phyloP scores from a whole-genome alignment of 2,888 invertebrate species.

The Acanthosepion esculentum region DNA sequence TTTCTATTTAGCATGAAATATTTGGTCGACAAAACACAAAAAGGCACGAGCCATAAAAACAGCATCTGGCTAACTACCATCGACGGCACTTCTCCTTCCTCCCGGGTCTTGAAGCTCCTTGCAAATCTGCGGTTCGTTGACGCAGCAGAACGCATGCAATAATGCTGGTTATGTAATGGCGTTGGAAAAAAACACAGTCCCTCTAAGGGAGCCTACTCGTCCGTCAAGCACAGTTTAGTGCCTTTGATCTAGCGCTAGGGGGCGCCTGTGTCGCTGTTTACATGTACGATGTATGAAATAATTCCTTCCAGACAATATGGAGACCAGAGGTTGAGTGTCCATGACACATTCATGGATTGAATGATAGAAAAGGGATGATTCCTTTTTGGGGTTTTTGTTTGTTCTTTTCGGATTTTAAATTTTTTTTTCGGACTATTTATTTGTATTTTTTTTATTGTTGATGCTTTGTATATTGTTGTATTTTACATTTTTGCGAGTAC shows the following conservation, averaged over 20 bases:
- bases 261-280: slow-evolving; percentile 14
- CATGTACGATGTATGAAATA: slow-evolving; percentile 2
- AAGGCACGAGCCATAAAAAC: no score
- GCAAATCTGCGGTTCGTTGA: neutral
- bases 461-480: neutral
- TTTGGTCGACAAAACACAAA: no score
- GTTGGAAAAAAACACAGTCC: neutral
- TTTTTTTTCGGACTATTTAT: neutral
- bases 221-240: slow-evolving; percentile 14
- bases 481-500: neutral
- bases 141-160: neutral
- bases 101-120: neutral
- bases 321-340: neutral
- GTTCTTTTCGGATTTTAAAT: neutral
- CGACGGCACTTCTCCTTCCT: neutral
- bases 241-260: slow-evolving; percentile 16
- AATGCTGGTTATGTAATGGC: neutral
- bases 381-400: neutral
- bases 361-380: neutral
- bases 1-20: no score
- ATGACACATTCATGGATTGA: neutral
- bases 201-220: slow-evolving; percentile 8
- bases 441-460: neutral
- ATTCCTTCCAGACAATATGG: neutral
- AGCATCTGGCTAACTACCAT: neutral